These are phyloP conservation scores for Neodiprion pinetum DNA, from an alignment of 1,140 invertebrate species.

Conservation along the genomic window DNA sequence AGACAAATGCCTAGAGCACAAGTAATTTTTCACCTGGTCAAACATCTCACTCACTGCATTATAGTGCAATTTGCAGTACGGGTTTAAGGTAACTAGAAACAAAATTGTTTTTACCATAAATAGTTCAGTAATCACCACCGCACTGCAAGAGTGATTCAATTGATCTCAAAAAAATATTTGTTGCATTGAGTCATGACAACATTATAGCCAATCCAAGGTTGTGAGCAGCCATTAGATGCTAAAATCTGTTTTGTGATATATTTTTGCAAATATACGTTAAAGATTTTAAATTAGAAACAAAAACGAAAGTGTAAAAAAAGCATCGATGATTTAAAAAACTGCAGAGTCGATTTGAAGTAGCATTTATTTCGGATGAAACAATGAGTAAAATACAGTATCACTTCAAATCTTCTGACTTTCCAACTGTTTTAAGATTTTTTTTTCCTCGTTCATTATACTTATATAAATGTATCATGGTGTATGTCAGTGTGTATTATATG, in stretches of 20 bases:
- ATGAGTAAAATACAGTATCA: constrained; percentile 14
- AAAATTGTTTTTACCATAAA: neutral
- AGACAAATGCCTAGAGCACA: neutral
- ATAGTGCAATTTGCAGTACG: no score
- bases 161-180: neutral
- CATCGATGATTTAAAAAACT: neutral
- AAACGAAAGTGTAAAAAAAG: no score
- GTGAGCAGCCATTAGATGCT: no score
- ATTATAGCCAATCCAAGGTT: no score
- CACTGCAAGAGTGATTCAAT: neutral
- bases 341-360: constrained; percentile 10
- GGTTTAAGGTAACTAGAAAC: neutral
- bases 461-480: constrained; percentile 13
- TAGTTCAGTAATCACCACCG: neutral
- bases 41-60: neutral
- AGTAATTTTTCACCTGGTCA: neutral
- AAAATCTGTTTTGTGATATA: no score
- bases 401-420: constrained; percentile 14
- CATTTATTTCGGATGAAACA: constrained; percentile 13
- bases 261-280: no score
- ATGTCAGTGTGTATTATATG: neutral
- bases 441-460: neutral
- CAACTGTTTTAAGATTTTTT: constrained; percentile 11
- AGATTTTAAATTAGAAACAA: no score
- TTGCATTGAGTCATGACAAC: neutral